phyloP scores from a whole-genome alignment of 2,888 invertebrate species.

The Pardosa pseudoannulata region DNA sequence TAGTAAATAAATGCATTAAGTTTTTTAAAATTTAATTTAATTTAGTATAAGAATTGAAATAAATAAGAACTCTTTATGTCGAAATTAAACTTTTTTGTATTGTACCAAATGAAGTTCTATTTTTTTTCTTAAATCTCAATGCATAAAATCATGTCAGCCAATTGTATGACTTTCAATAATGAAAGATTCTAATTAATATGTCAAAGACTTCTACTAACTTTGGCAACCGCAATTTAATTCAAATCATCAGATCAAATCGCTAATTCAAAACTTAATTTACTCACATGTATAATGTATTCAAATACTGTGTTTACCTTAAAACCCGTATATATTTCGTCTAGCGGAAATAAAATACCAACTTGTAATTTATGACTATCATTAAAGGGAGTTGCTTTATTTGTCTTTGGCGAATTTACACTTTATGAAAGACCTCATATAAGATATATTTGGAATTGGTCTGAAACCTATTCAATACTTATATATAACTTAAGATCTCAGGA shows the following conservation, averaged over 20 bases:
- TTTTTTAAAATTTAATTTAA: too few relatives aligned
- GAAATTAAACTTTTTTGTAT: too few relatives aligned
- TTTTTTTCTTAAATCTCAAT: too few relatives aligned
- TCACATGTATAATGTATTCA: neutral
- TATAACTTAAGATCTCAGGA: neutral
- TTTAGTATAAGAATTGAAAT: too few relatives aligned
- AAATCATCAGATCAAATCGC: neutral
- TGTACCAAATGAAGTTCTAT: too few relatives aligned
- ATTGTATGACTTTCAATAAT: neutral
- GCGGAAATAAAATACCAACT: neutral
- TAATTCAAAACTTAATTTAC: neutral
- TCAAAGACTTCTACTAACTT: neutral
- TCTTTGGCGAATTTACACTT: neutral
- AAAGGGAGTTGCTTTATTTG: neutral
- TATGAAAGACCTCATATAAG: neutral
- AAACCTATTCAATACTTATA: neutral
- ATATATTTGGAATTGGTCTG: neutral
- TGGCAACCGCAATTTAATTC: neutral
- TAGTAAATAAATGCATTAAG: too few relatives aligned
- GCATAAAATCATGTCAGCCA: too few relatives aligned
- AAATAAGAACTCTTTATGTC: too few relatives aligned
- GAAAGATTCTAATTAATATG: neutral
- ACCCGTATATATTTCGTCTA: neutral
- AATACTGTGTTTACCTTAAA: neutral
- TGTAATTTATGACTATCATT: neutral